Percentiles rank a stretch among this genome's conserved stretches.
Conservation (phyloP, 1,140 invertebrate species). For the Euura lappo region DNA sequence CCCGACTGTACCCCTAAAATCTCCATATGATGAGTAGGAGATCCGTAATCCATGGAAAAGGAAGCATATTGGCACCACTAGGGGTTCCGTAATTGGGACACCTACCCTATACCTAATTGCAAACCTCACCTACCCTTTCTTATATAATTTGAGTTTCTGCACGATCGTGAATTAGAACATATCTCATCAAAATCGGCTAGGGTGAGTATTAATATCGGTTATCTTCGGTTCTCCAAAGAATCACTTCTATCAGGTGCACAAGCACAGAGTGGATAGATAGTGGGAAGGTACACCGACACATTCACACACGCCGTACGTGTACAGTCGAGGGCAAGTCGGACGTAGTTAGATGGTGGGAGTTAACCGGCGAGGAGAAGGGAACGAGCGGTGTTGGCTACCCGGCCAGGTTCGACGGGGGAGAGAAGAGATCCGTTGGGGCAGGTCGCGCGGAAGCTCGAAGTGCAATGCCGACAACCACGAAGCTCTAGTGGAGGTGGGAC, state of each 20-base stretch:
- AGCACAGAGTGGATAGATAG: background rate
- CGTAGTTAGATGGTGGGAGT: background rate
- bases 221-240: background rate
- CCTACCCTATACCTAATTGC: too few relatives aligned
- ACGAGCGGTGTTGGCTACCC: background rate
- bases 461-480: constrained; percentile 7
- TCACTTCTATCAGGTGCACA: background rate
- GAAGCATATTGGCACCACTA: too few relatives aligned
- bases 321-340: background rate
- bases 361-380: background rate
- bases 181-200: too few relatives aligned
- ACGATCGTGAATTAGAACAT: too few relatives aligned
- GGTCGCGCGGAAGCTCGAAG: constrained; percentile 44
- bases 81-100: too few relatives aligned
- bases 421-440: constrained; percentile 39
- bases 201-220: background rate
- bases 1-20: too few relatives aligned
- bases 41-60: too few relatives aligned
- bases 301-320: too few relatives aligned
- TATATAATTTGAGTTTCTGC: too few relatives aligned
- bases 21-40: too few relatives aligned
- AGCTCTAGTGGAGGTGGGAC: constrained; percentile 2
- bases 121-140: too few relatives aligned
- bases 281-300: background rate
- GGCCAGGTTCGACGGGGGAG: constrained; percentile 17